These are phyloP conservation scores for Pomatorhinus ruficollis DNA, from an alignment of 2,113 vertebrate genomes.

Conservation along the genomic window DNA sequence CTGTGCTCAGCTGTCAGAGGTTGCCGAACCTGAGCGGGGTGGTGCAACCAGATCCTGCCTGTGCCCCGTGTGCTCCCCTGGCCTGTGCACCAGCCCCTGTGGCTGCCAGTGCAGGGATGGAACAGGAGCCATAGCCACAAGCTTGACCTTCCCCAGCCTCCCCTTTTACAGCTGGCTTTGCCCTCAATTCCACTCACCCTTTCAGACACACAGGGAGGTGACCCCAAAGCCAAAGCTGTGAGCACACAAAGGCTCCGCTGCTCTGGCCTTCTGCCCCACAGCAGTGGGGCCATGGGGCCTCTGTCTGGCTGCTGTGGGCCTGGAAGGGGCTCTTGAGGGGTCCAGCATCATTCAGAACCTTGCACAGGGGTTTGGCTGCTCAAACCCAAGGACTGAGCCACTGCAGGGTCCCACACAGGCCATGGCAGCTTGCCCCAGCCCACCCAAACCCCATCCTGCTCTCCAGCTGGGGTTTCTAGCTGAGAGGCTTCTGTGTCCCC, in stretches of 20 bases:
- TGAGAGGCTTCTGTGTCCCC: not conserved
- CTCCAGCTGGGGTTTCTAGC: not conserved
- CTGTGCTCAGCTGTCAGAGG: constrained; percentile 68
- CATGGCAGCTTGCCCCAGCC: not conserved
- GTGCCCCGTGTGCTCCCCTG: not conserved
- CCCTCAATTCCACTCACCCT: not conserved
- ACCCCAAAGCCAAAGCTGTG: not conserved
- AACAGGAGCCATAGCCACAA: not conserved
- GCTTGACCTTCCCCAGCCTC: not conserved
- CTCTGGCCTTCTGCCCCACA: not conserved
- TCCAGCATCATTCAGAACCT: not conserved
- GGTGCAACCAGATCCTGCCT: constrained; percentile 24
- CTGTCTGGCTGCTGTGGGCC: accelerated
- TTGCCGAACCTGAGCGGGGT: not conserved
- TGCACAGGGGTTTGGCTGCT: not conserved
- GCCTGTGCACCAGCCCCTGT: not conserved
- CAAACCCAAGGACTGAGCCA: not conserved
- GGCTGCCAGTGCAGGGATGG: not conserved
- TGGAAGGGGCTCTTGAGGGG: not conserved
- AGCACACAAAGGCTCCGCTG: accelerated
- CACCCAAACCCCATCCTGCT: not conserved
- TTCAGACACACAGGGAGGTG: not conserved
- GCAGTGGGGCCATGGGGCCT: not conserved
- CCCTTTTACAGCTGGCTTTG: accelerated
- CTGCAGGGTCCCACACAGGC: accelerated